Evolutionary conservation across 2,797 vertebrate genomes (phyloP).

Genomic region (Tamandua tetradactyla): DNA sequence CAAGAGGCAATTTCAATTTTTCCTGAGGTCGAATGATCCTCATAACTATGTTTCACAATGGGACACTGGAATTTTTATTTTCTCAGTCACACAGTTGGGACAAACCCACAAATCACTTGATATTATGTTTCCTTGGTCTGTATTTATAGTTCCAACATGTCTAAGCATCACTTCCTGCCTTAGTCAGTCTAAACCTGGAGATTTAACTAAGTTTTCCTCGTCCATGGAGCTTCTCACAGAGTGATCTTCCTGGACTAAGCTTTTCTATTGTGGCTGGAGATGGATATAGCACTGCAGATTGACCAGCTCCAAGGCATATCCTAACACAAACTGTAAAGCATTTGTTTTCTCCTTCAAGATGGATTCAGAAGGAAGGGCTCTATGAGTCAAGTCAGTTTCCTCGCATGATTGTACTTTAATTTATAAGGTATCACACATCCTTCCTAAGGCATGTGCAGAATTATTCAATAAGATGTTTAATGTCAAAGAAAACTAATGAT

Average conservation of each 20-base stretch:
- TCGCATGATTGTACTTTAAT: constrained; percentile 52
- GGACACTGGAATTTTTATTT: background rate
- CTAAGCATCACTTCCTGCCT: background rate
- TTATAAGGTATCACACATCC: constrained; percentile 28
- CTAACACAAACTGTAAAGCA: constrained; percentile 49
- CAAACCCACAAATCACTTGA: background rate
- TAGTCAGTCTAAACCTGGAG: background rate
- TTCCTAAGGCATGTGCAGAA: constrained; percentile 12
- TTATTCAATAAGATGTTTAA: constrained; percentile 47
- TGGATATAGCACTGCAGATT: background rate
- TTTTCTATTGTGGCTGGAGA: background rate
- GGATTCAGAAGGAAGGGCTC: constrained; percentile 20
- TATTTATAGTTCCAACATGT: background rate
- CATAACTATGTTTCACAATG: background rate
- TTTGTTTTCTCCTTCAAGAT: constrained; percentile 46
- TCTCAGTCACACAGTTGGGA: background rate
- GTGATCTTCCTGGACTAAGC: background rate
- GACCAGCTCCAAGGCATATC: background rate
- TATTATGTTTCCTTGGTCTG: background rate
- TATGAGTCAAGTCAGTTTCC: constrained; percentile 22
- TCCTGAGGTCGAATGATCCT: background rate
- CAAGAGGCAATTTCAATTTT: background rate
- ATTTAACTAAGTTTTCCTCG: background rate
- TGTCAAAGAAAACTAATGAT: constrained; percentile 10
- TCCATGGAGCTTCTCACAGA: background rate